These are phyloP conservation scores for Tilapia sparmanii DNA, from an alignment of 2,113 vertebrate genomes.

Conservation along the genomic window DNA sequence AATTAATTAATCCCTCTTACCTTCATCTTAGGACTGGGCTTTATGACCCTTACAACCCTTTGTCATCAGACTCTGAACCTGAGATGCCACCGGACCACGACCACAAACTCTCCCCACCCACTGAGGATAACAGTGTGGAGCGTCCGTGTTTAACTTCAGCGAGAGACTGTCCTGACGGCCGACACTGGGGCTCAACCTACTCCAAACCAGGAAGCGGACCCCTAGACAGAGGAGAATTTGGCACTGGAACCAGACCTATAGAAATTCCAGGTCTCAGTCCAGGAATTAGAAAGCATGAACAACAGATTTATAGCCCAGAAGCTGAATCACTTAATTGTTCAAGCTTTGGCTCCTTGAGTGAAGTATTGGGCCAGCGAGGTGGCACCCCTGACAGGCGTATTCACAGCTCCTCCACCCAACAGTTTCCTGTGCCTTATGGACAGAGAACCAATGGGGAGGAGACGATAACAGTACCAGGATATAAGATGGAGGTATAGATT, in stretches of 20 bases:
- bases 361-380: not conserved
- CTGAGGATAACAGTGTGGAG: not conserved
- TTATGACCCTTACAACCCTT: conserved; percentile 46
- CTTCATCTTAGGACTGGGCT: conserved; percentile 25
- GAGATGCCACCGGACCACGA: not conserved
- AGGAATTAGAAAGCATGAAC: not conserved
- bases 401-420: not conserved
- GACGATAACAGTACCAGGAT: not conserved
- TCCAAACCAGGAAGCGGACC: not conserved
- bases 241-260: not conserved
- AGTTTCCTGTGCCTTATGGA: not conserved
- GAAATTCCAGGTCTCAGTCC: not conserved
- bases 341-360: not conserved
- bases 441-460: conserved; percentile 12
- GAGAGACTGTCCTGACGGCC: not conserved
- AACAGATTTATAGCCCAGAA: not conserved
- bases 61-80: conserved; percentile 8
- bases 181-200: not conserved
- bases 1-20: not conserved
- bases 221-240: not conserved
- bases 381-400: not conserved
- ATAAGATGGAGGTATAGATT: conserved; percentile 26
- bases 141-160: not conserved
- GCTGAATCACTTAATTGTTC: not conserved
- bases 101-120: not conserved